Evolutionary conservation across 2,888 invertebrate genomes (phyloP).

Genomic region (Torymus texanus): DNA sequence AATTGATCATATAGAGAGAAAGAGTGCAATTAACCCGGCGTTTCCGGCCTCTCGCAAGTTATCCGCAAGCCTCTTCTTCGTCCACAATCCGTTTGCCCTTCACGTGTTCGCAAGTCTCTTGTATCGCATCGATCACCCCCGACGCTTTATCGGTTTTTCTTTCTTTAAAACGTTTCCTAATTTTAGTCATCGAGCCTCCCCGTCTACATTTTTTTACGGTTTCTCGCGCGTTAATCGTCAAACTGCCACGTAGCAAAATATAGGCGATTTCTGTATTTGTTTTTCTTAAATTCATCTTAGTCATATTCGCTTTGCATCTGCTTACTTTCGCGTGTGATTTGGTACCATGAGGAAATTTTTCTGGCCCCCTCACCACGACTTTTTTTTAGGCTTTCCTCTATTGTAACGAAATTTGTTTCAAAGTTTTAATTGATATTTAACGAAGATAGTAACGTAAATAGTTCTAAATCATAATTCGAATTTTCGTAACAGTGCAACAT

Average conservation of each 20-base stretch:
- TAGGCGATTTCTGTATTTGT: slow-evolving; percentile 49
- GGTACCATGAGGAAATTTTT: slow-evolving; percentile 52
- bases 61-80: slow-evolving; percentile 56
- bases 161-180: slow-evolving; percentile 8
- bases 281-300: slow-evolving; percentile 27
- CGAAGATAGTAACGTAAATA: no score
- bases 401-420: no score
- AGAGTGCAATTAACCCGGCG: slow-evolving; percentile 65
- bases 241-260: slow-evolving; percentile 56
- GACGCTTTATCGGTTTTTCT: slow-evolving; percentile 37
- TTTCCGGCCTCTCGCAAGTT: slow-evolving; percentile 67
- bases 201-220: slow-evolving; percentile 17
- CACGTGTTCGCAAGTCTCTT: not conserved
- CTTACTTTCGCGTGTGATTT: slow-evolving; percentile 55
- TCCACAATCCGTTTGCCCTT: not conserved
- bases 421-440: no score
- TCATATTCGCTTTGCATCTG: slow-evolving; percentile 47
- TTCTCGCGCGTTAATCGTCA: slow-evolving; percentile 22
- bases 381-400: slow-evolving; percentile 6
- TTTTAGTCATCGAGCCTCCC: slow-evolving; percentile 49
- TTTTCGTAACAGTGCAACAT: no score
- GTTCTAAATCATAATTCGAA: no score
- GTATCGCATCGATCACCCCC: not conserved
- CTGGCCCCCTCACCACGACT: slow-evolving; percentile 11
- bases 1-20: slow-evolving; percentile 66